These are phyloP conservation scores for Drosophila paranaensis DNA, from an alignment of 2,888 invertebrate species.

Conservation along the genomic window DNA sequence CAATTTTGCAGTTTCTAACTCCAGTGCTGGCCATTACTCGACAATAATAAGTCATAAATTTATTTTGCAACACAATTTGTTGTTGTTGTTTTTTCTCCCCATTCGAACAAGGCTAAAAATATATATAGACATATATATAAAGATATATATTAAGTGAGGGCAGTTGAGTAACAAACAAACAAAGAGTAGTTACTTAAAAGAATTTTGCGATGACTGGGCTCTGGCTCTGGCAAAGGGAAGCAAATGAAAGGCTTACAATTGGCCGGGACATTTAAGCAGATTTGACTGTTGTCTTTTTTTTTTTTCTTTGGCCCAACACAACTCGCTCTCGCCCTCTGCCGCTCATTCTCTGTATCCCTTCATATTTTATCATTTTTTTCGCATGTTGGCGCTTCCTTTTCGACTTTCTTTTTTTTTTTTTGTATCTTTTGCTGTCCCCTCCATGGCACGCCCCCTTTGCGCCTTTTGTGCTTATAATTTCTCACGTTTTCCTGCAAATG, in stretches of 20 bases:
- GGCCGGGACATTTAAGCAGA: conserved; percentile 76
- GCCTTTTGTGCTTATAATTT: conserved; percentile 77
- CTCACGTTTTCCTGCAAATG: conserved; percentile 80
- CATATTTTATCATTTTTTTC: conserved; percentile 61
- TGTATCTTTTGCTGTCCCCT: neutral
- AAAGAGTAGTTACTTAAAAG: conserved; percentile 39
- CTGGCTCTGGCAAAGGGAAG: neutral
- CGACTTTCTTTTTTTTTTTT: neutral
- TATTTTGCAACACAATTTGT: conserved; percentile 56
- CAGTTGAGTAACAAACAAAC: conserved; percentile 50
- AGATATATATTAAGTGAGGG: conserved; percentile 6
- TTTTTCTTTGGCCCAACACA: neutral
- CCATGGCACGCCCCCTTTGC: conserved; percentile 51
- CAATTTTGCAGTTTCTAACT: conserved; percentile 35
- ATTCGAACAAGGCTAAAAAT: conserved; percentile 36
- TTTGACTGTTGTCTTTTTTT: conserved; percentile 63
- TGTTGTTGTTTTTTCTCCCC: neutral
- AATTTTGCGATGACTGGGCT: neutral
- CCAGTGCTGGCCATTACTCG: conserved; percentile 38
- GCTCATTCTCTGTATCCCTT: conserved; percentile 30
- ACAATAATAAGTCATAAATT: conserved; percentile 73
- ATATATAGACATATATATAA: conserved; percentile 4
- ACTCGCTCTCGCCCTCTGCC: neutral
- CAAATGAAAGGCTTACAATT: conserved; percentile 70
- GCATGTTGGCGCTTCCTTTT: conserved; percentile 51